Evolutionary conservation across 2,797 vertebrate species (phyloP), one percentile per base, ranked within the genome.

Genomic region (Aphelocoma californica): DNA sequence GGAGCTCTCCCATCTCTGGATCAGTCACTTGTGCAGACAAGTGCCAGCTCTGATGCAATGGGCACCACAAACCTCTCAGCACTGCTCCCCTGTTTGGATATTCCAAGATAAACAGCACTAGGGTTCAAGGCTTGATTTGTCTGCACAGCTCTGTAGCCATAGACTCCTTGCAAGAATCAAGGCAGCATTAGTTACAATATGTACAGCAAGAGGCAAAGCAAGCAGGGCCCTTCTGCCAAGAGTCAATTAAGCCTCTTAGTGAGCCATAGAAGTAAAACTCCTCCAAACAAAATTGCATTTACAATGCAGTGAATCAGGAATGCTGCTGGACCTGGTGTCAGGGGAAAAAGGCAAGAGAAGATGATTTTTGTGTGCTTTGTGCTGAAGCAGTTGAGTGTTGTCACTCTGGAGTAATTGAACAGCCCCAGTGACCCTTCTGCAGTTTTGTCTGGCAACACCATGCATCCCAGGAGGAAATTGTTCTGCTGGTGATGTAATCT

Each of bases 231-330:
- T 60, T 61, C 92, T 87, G 70, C 51, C 70, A 57, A 84, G 73
- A 7, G 2, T 40, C 75, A 84, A 72, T 73, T 86, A 87, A 65
- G 9, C 23, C 56, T 95, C 70, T 93, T 29, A 36, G 75, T 36
- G 60, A 95, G 80, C 58, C 60, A 31, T 19, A 42, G 62, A 61
- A 92, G 65, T 32, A 42, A 80, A 91, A 69, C 82, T 86, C 60
- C 56, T 60, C 67, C n/a, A 81, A 85, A 87, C 28, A 61, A 75
- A 94, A 93, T 50, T 72, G 57, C 60, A 14, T 89, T 92, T 89
- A 48, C 67, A 61, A 8, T 1, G 44, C 1, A 3, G 24, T 89
- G 81, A 89, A 75, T 77, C 57, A 50, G 74, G 81, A 80, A 36
- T 56, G 84, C 67, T 54, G 38, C 42, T 77, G 71, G 71, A 26